Conservation (phyloP, 2,888 invertebrate genomes). For the Xestia xanthographa region DNA sequence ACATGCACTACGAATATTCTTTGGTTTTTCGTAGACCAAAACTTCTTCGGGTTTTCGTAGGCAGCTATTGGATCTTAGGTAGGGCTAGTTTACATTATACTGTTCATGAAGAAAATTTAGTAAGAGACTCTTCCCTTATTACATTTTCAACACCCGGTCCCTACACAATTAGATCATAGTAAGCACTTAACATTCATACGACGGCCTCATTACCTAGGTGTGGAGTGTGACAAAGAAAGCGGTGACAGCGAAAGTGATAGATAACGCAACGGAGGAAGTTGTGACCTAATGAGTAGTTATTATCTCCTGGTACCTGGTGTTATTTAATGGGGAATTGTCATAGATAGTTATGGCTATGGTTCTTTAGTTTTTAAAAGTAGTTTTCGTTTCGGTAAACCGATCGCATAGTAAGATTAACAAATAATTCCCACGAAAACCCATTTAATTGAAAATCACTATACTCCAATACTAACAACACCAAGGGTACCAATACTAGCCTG, state of each 20-base stretch:
- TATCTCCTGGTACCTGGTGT: slow-evolving; percentile 57
- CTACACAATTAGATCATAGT: slow-evolving; percentile 46
- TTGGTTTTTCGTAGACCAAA: too few relatives aligned
- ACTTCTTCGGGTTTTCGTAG: neutral
- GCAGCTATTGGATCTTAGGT: neutral
- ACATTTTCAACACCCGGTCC: neutral
- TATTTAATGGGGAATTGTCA: neutral
- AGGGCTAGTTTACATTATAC: neutral
- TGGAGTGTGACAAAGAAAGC: slow-evolving; percentile 67
- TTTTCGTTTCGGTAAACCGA: neutral
- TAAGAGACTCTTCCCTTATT: neutral
- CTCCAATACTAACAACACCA: neutral
- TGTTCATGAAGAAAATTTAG: neutral
- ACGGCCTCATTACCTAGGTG: slow-evolving; percentile 28
- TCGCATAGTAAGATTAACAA: neutral
- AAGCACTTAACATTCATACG: slow-evolving; percentile 55
- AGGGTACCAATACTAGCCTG: neutral
- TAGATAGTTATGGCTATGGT: neutral
- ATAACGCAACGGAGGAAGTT: slow-evolving; percentile 76
- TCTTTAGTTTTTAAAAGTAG: neutral
- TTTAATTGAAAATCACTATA: too few relatives aligned
- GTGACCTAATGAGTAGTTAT: slow-evolving; percentile 69
- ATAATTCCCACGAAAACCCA: neutral
- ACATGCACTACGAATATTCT: neutral
- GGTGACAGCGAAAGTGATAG: slow-evolving; percentile 75